Base-by-base conservation (phyloP, 2,888 invertebrate genomes). In the Hypomecis punctinalis region DNA sequence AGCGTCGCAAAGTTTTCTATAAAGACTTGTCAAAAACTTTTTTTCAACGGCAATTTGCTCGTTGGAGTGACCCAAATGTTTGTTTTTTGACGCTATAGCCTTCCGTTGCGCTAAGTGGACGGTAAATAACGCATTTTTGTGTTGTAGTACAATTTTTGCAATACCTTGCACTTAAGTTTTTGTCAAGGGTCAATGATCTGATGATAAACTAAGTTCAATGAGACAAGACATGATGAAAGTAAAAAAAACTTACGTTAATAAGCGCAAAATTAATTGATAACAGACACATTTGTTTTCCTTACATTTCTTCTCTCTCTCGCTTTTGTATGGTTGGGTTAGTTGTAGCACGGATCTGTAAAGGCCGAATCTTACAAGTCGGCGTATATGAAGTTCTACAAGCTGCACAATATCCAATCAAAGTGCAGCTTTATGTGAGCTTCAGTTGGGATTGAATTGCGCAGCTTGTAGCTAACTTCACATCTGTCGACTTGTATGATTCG, bases 11-110 rank as follows among this genome's bases (percentile, higher is more conserved):
- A 70, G 53, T 63, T 69, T 43, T 53, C 23, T 48, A n/a, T 3
- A 0, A 23, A 40, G n/a, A 59, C 35, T 45, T 65, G 71, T 68
- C 61, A 70, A 35, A 52, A 67, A 56, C 35, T 55, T 67, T 66
- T 23, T 61, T 56, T 51, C 10, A 9, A 40, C 23, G 5, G 42
- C 11, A 35, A 52, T 6, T 48, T 60, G 46, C 33, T 55, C 35
- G 35, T 47, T 55, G 47, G 54, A 66, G 68, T 82, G 82, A 82
- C 83, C 81, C 73, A 80, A 75, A 74, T 82, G 79, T 77, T 79
- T 75, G 75, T 72, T 73, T 74, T 78, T 74, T n/a, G 69, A 69
- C 61, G 68, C 67, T 67, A 69, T 70, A 74, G 72, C 63, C 69
- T 79, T 76, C 73, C 66, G 68, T 57, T 23, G 54, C 62, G 67